Evolutionary conservation across 2,888 invertebrate genomes (phyloP).

Genomic region (Eubasilissa splendida): DNA sequence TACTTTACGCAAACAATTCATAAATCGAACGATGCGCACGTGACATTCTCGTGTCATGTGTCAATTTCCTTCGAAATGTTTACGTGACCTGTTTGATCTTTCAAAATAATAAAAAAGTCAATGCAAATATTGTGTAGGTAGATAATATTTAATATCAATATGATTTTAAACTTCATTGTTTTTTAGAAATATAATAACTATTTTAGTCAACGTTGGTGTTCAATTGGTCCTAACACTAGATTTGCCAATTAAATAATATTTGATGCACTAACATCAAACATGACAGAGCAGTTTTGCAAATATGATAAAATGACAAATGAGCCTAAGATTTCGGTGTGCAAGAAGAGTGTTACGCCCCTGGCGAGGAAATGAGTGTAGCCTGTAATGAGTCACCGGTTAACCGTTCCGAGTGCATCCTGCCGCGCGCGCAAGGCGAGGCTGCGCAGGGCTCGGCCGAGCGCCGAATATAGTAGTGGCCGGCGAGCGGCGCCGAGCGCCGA

Average conservation of each 20-base stretch:
- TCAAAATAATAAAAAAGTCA: too few relatives aligned
- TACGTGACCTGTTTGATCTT: neutral
- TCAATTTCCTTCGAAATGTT: neutral
- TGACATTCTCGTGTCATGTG: neutral
- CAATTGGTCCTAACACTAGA: too few relatives aligned
- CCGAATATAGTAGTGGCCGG: conserved; percentile 1
- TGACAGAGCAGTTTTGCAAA: too few relatives aligned
- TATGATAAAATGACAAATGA: too few relatives aligned
- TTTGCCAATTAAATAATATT: too few relatives aligned
- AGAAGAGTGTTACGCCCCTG: neutral
- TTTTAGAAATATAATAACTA: too few relatives aligned
- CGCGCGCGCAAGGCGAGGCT: conserved; percentile 13
- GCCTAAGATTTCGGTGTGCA: too few relatives aligned
- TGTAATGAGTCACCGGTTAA: conserved; percentile 18
- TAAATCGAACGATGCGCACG: neutral
- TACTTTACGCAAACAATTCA: neutral
- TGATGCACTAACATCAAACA: too few relatives aligned
- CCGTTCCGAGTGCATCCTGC: conserved; percentile 38
- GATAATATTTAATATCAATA: too few relatives aligned
- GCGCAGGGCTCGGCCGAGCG: neutral
- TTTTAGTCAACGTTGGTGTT: too few relatives aligned
- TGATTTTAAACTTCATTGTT: too few relatives aligned
- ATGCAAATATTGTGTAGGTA: too few relatives aligned
- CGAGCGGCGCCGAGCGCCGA: conserved; percentile 33
- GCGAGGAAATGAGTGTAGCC: conserved; percentile 13